Evolutionary conservation across 1,140 invertebrate genomes (phyloP), one percentile per base, ranked within the genome.

Genomic region (Bombus affinis): DNA sequence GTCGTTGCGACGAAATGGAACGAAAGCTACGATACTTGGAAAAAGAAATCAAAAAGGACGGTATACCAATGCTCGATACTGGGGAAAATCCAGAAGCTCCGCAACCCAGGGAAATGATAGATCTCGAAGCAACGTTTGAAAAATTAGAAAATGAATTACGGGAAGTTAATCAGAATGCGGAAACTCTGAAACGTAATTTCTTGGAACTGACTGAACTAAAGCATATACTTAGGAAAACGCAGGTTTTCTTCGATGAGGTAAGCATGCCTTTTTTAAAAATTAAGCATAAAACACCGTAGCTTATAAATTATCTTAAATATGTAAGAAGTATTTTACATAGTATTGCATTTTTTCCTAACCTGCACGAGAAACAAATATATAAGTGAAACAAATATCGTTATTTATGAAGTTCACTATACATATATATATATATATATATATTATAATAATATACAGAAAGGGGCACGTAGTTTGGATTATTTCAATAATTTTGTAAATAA

Each of bases 161-260:
- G n/a, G 98, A 99, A 95, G 98, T 99, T 0, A 99, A 99, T 94
- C 98, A 98, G 90, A 99, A 99, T 95, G 98, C 99, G 0, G 99
- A 99, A 93, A 98, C 98, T 13, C 95, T 99, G 77, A 99, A 99
- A 94, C 97, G 98, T 89, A 99, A 99, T 93, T 99, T 98, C 92
- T 96, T 99, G 79, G 99, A 99, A 95, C 95, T 99, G 57, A 99
- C 98, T 1, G 99, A 99, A 94, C 95, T 99, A 75, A 99, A 99
- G 93, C 98, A 99, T 93, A 99, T 99, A 90, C 95, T 99, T 75
- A 96, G 97, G 87, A 99, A 99, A 95, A 99, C 99, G 37, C 98
- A 99, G 96, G 97, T 97, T 65, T 99, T 99, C 95, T 99, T 99
- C 94, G 98, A 99, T 91, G 99, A 99, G 97, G 99, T 99, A 97